Evolutionary conservation across 1,140 invertebrate genomes (phyloP).

Genomic region (Drosophila sulfurigaster): DNA sequence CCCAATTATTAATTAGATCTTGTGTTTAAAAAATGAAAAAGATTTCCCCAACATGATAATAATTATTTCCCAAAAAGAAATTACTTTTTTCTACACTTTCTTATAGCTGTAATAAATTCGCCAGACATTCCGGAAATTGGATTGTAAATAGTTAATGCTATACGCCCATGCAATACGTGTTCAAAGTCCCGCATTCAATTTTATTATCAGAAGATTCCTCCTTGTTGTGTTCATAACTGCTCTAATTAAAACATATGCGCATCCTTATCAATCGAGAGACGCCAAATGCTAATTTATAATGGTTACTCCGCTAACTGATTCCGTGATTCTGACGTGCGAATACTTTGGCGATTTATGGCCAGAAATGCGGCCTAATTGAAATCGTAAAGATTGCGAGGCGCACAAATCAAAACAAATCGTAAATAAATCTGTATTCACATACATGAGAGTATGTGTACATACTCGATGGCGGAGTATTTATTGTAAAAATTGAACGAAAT

Average conservation of each 20-base stretch:
- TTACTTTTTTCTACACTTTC: background rate
- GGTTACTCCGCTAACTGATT: slow-evolving; percentile 5
- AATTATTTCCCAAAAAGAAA: too few relatives aligned
- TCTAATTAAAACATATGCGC: background rate
- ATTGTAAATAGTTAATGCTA: slow-evolving; percentile 1
- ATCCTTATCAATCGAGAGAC: slow-evolving; percentile 27
- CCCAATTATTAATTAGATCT: too few relatives aligned
- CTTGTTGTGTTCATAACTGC: background rate
- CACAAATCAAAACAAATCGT: slow-evolving; percentile 79
- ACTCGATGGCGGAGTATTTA: background rate
- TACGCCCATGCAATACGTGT: too few relatives aligned
- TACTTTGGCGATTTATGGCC: slow-evolving; percentile 57
- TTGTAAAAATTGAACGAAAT: slow-evolving; percentile 43
- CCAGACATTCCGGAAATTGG: slow-evolving; percentile 4
- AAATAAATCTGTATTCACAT: slow-evolving; percentile 67
- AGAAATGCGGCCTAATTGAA: slow-evolving; percentile 27
- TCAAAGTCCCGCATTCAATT: background rate
- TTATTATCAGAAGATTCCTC: background rate
- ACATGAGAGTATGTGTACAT: background rate
- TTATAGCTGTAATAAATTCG: background rate
- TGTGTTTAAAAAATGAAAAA: too few relatives aligned
- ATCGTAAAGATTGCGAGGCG: slow-evolving; percentile 67
- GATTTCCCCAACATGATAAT: too few relatives aligned
- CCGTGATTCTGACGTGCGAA: slow-evolving; percentile 3
- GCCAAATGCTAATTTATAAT: slow-evolving; percentile 46